phyloP scores from a whole-genome alignment of 2,797 vertebrate genomes.

The Mus caroli region DNA sequence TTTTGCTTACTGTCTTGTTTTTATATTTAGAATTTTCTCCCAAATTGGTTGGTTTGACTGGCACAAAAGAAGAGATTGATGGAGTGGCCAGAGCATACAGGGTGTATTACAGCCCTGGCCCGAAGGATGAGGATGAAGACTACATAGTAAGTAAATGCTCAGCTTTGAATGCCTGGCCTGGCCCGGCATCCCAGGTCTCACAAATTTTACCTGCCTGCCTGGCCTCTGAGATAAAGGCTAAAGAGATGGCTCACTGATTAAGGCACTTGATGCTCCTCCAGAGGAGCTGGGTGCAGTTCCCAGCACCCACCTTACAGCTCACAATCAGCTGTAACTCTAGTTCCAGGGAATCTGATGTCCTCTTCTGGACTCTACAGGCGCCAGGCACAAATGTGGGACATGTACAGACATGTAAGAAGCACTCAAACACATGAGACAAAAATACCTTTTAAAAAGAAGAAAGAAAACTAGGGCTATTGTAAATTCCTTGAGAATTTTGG shows the following conservation, averaged over 20 bases:
- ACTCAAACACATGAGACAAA: not conserved
- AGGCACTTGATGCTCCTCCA: not conserved
- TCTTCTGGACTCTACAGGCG: not conserved
- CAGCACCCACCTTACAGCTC: not conserved
- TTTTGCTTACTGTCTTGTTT: not conserved
- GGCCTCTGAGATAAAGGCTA: not conserved
- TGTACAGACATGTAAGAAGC: not conserved
- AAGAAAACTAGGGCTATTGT: not conserved
- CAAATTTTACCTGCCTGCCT: not conserved
- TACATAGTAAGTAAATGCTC: slow-evolving; percentile 95
- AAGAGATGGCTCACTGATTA: not conserved
- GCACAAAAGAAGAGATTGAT: slow-evolving; percentile 91
- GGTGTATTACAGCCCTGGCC: slow-evolving; percentile 97
- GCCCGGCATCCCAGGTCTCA: not conserved
- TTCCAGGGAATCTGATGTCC: not conserved
- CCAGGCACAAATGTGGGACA: not conserved
- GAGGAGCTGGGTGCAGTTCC: not conserved
- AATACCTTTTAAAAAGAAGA: not conserved
- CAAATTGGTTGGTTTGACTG: slow-evolving; percentile 96
- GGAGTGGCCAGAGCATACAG: slow-evolving; percentile 94
- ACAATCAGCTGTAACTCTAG: not conserved
- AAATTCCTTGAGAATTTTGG: not conserved
- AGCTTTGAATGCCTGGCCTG: not conserved
- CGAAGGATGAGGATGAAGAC: slow-evolving; percentile 97
- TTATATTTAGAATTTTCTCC: slow-evolving; percentile 95